Percentiles rank a stretch among this genome's conserved stretches.
Evolutionary conservation across 1,140 invertebrate genomes (phyloP).

Genomic region (Diorhabda elongata): DNA sequence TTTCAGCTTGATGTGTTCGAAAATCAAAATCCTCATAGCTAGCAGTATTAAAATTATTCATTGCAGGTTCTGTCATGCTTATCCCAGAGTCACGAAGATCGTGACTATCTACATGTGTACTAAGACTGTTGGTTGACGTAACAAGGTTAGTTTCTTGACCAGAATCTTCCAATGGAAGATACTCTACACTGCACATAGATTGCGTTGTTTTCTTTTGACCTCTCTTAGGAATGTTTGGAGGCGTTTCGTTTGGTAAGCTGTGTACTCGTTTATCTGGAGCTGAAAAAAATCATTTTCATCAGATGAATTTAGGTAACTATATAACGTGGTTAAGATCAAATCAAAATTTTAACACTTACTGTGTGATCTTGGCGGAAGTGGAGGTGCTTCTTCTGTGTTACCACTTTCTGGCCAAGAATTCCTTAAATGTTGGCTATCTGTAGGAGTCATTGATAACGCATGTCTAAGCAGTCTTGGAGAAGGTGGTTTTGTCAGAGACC

Average conservation of each 20-base stretch:
- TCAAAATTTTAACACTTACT: conserved; percentile 46
- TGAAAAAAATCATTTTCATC: conserved; percentile 28
- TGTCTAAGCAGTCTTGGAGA: conserved; percentile 56
- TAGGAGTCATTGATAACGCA: conserved; percentile 50
- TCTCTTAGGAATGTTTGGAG: conserved; percentile 59
- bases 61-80: conserved; percentile 49
- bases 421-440: conserved; percentile 48
- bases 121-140: conserved; percentile 41
- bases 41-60: conserved; percentile 56
- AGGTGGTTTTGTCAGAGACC: conserved; percentile 56
- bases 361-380: conserved; percentile 58
- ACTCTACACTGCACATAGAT: conserved; percentile 41
- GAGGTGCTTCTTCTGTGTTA: conserved; percentile 54
- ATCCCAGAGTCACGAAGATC: conserved; percentile 56
- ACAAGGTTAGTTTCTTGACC: conserved; percentile 44
- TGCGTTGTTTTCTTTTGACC: conserved; percentile 51
- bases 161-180: conserved; percentile 29
- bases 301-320: neutral
- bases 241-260: conserved; percentile 45
- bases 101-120: conserved; percentile 37
- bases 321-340: neutral
- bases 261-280: conserved; percentile 56
- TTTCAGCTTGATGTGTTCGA: conserved; percentile 47
- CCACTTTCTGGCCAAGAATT: conserved; percentile 59
- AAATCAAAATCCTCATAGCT: conserved; percentile 58